Evolutionary conservation across 2,888 invertebrate genomes (phyloP), one percentile per base, ranked within the genome.

Genomic region (Julus scandinavius): DNA sequence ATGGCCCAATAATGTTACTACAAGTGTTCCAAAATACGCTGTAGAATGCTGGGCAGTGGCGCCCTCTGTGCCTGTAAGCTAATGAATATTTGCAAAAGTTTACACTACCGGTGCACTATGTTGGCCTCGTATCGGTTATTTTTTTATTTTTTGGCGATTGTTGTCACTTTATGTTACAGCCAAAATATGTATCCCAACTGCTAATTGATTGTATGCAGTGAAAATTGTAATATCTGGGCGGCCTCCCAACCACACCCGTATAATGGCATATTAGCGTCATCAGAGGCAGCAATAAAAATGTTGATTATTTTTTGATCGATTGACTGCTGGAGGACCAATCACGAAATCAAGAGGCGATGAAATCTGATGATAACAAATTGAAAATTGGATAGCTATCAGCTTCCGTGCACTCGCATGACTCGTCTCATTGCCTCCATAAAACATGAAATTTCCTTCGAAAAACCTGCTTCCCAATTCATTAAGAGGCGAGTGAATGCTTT

Each of bases 191-290:
- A 63, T 63, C n/a, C 29, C 29, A 72, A 72, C 5, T n/a, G 72
- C 72, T 72, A 72, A 72, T 72, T 72, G 72, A 72, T 72, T 72
- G 72, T 72, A 6, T 72, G 72, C 72, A 72, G 20, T 29, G 20
- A 9, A 20, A 72, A 72, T 72, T 20, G 72, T 72, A 72, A 72
- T 72, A 72, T 72, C 11, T 72, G 72, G 72, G 72, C 72, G 72
- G 72, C 72, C 72, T 72, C 72, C 72, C 29, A 29, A 29, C 29
- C 72, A 72, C 72, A 20, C 72, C 29, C 72, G 72, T 72, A 72
- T 72, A 72, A 72, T 72, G 72, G 72, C 72, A 72, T 72, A 72
- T 72, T 72, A 72, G 72, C 72, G 72, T 72, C 72, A 72, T 72
- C 72, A 29, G 6, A 72, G 72, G 2, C 29, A 7, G 72, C 29